phyloP scores from a whole-genome alignment of 2,113 vertebrate species.

The Pseudorasbora parva region DNA sequence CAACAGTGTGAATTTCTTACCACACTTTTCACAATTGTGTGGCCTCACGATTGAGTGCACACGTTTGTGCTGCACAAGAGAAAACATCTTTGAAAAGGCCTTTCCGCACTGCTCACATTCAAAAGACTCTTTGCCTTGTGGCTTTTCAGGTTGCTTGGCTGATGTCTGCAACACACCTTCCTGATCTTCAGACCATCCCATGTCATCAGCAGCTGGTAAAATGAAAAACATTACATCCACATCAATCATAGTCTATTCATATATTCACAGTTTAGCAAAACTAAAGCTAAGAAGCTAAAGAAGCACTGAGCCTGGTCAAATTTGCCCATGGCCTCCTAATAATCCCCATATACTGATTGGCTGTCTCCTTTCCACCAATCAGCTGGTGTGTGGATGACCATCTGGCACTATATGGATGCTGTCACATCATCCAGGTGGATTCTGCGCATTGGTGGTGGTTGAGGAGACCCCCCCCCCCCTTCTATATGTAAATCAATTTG shows the following conservation, averaged over 20 bases:
- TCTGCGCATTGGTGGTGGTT: too few relatives aligned
- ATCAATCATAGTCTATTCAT: neutral
- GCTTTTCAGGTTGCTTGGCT: neutral
- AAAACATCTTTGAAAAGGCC: slow-evolving; percentile 64
- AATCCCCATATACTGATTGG: too few relatives aligned
- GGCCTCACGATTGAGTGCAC: slow-evolving; percentile 25
- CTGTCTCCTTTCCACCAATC: too few relatives aligned
- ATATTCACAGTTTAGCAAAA: slow-evolving; percentile 3
- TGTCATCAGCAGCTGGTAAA: neutral
- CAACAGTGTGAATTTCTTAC: slow-evolving; percentile 45
- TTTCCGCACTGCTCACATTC: slow-evolving; percentile 66
- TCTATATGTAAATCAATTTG: too few relatives aligned
- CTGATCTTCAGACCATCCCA: neutral
- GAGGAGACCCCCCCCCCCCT: too few relatives aligned
- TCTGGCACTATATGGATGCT: too few relatives aligned
- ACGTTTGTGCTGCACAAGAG: slow-evolving; percentile 55
- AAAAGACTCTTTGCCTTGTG: slow-evolving; percentile 51
- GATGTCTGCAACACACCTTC: neutral
- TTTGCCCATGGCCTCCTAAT: too few relatives aligned
- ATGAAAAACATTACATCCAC: neutral
- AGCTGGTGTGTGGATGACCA: too few relatives aligned
- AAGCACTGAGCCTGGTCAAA: too few relatives aligned
- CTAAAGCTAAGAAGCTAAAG: too few relatives aligned
- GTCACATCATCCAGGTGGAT: too few relatives aligned
- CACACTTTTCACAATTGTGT: slow-evolving; percentile 49